Conservation (phyloP, 2,113 vertebrate genomes). For the Pelvicachromis taeniatus region DNA sequence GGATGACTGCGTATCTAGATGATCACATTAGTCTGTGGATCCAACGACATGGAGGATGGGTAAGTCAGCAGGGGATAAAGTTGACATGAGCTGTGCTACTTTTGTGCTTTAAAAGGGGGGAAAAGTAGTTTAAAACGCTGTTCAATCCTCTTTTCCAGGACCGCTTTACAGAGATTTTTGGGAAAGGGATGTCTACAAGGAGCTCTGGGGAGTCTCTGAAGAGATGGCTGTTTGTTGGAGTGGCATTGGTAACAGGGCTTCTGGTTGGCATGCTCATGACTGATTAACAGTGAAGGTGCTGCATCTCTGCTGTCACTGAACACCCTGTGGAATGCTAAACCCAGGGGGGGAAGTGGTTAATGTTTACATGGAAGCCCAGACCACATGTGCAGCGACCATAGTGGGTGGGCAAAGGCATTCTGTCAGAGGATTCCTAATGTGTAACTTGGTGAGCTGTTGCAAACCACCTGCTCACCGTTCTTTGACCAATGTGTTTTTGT, state of each 20-base stretch:
- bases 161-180: slow-evolving; percentile 60
- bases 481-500: slow-evolving; percentile 16
- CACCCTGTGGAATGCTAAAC: slow-evolving; percentile 4
- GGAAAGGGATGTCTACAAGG: slow-evolving; percentile 11
- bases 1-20: slow-evolving; percentile 96
- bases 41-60: slow-evolving; percentile 94
- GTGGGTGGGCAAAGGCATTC: slow-evolving; percentile 8
- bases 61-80: slow-evolving; percentile 67
- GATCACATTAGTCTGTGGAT: slow-evolving; percentile 92
- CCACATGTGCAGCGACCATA: slow-evolving; percentile 51
- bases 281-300: slow-evolving; percentile 43
- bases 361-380: slow-evolving; percentile 64
- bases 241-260: slow-evolving; percentile 40
- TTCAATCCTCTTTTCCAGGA: slow-evolving; percentile 22
- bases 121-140: accelerated
- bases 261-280: slow-evolving; percentile 28
- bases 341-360: slow-evolving; percentile 19
- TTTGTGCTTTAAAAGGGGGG: not conserved
- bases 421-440: slow-evolving; percentile 16
- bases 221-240: slow-evolving; percentile 39
- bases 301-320: not conserved
- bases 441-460: slow-evolving; percentile 42
- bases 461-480: not conserved
- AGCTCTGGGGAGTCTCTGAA: slow-evolving; percentile 17
- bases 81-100: not conserved